Base-by-base conservation (phyloP, 1,140 invertebrate species). In the Drosophila punjabiensis region DNA sequence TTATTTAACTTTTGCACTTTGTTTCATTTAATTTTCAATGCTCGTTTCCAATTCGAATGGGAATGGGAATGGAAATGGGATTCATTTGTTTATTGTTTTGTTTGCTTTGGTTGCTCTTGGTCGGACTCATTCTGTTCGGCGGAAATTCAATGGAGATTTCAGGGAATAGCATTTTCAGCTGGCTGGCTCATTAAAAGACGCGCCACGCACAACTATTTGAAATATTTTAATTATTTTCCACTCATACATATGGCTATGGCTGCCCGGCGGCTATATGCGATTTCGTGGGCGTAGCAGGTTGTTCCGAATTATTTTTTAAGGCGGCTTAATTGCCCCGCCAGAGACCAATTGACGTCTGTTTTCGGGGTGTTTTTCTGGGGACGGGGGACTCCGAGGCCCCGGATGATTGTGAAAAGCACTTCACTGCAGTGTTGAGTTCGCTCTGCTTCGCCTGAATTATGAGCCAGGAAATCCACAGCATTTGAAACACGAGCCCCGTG, bases 141-240 rank as follows among this genome's bases (percentile, higher is more conserved):
- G 66, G 65, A 71, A 84, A 81, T 50, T 52, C 58, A 67, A 73
- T 55, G 64, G 65, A 52, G 50, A 62, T 73, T 35, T 16, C 50
- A 64, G 47, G 75, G 73, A 83, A 77, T 64, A 63, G 73, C 52
- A 37, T 58, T 71, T 47, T 56, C 37, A 70, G 67, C 41, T 69
- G 66, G 66, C 41, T 58, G 63, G 55, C 80, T 88, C 76, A 83
- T 87, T 88, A 86, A 76, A 70, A 87, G 70, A 80, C 66, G 70
- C 80, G 63, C 76, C 83, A 39, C 52, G 77, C 68, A 62, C 74
- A 89, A 89, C 81, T 79, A 88, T 89, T 89, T 85, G 5, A 79
- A 82, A 89, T 81, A 88, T 88, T 88, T 88, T 79, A 82, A 82
- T 87, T 80, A 87, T 87, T 87, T 81, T 83, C 81, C 84, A 82